Evolutionary conservation across 2,888 invertebrate species (phyloP).

Genomic region (Acheta domesticus): DNA sequence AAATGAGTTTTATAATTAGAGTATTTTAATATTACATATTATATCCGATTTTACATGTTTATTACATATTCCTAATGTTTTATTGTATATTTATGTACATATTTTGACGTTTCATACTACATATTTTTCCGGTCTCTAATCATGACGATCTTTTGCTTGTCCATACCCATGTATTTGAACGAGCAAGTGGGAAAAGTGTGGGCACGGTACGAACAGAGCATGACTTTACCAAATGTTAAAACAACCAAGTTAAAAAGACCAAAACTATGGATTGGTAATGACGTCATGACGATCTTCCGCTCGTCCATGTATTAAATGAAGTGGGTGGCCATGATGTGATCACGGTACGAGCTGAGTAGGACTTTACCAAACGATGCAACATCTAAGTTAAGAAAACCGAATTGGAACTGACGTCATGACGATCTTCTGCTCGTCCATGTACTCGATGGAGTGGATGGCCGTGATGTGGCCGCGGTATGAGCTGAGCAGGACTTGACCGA

Average conservation of each 20-base stretch:
- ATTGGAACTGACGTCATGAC: slow-evolving; percentile 59
- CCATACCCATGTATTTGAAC: slow-evolving; percentile 57
- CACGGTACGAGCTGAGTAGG: slow-evolving; percentile 66
- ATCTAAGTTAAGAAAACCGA: too few species aligned
- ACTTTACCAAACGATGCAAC: too few species aligned
- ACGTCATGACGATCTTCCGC: slow-evolving; percentile 66
- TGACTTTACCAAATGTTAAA: too few species aligned
- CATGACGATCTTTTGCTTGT: slow-evolving; percentile 62
- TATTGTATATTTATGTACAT: too few species aligned
- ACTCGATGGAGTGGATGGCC: slow-evolving; percentile 63
- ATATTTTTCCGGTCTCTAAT: too few species aligned
- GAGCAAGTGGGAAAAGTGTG: slow-evolving; percentile 67
- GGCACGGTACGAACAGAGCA: slow-evolving; percentile 67
- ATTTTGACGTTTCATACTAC: too few species aligned
- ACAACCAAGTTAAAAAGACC: too few species aligned
- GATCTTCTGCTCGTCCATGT: slow-evolving; percentile 62
- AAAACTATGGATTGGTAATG: slow-evolving; percentile 35
- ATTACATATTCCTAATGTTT: too few species aligned
- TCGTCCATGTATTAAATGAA: slow-evolving; percentile 64
- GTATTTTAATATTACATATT: too few species aligned
- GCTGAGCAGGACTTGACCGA: slow-evolving; percentile 52
- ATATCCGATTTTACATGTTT: too few species aligned
- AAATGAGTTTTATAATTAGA: too few species aligned
- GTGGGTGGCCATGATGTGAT: slow-evolving; percentile 66
- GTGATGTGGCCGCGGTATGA: slow-evolving; percentile 69